phyloP scores from a whole-genome alignment of 92 coral and sea anemone genomes.

The Parazoanthus swiftii region DNA sequence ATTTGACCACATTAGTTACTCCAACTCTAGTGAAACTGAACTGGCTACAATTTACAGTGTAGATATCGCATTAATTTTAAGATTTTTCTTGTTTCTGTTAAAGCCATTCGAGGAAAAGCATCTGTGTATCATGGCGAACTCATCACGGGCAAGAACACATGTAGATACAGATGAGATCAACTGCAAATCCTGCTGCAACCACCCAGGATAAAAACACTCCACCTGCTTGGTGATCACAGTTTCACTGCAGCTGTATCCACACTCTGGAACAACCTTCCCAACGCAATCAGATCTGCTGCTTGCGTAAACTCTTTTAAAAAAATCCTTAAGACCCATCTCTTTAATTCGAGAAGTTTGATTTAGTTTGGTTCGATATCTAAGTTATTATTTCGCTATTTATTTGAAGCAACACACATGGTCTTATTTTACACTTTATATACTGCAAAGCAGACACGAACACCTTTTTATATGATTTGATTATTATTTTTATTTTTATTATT shows the following conservation, averaged over 20 bases:
- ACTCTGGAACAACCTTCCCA: conserved; percentile 41
- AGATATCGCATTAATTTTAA: conserved; percentile 36
- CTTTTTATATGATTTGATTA: background rate
- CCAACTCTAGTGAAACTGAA: conserved; percentile 42
- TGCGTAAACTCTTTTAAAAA: conserved; percentile 26
- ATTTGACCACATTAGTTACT: conserved; percentile 43
- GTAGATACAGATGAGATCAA: conserved; percentile 48
- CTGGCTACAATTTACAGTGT: conserved; percentile 52
- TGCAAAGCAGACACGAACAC: background rate
- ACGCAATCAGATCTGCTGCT: background rate
- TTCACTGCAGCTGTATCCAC: conserved; percentile 45
- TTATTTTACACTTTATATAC: background rate
- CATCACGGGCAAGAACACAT: conserved; percentile 34
- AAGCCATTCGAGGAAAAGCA: conserved; percentile 40
- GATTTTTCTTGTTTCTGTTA: conserved; percentile 41
- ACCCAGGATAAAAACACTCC: conserved; percentile 46
- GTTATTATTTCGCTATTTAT: conserved; percentile 6
- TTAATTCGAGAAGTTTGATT: no score
- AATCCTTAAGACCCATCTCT: conserved; percentile 4
- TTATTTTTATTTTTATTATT: no score
- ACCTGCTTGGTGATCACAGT: conserved; percentile 48
- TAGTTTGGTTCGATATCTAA: background rate
- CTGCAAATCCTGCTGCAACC: conserved; percentile 43
- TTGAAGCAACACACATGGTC: background rate
- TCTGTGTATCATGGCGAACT: conserved; percentile 45